phyloP scores from a whole-genome alignment of 2,888 invertebrate species.

The Latheticus oryzae region DNA sequence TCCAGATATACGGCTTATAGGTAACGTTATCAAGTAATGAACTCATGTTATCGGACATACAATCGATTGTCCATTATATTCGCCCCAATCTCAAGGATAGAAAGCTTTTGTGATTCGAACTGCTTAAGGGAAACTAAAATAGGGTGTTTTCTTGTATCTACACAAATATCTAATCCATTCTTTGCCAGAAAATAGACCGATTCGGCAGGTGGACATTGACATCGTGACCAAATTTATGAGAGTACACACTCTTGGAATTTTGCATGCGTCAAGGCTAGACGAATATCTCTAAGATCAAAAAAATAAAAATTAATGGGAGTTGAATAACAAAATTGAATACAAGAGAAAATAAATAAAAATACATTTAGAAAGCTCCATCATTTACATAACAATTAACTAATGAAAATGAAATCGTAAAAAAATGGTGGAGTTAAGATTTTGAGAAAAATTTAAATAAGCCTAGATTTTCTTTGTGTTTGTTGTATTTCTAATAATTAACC shows the following conservation, averaged over 20 bases:
- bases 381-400: no score
- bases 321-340: no score
- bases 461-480: no score
- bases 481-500: constrained; percentile 7
- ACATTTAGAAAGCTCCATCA: no score
- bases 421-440: no score
- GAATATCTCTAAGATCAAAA: no score
- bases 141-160: constrained; percentile 60
- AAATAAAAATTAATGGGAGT: no score
- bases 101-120: constrained; percentile 59
- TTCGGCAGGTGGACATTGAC: constrained; percentile 27
- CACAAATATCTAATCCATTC: constrained; percentile 56
- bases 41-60: constrained; percentile 62
- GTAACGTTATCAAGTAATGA: constrained; percentile 63
- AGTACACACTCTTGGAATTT: no score
- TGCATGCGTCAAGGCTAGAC: no score
- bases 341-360: no score
- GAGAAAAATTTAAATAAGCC: no score
- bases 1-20: constrained; percentile 34
- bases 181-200: constrained; percentile 36
- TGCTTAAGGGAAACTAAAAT: constrained; percentile 61
- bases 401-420: no score
- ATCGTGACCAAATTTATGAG: constrained; percentile 2
- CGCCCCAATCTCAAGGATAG: constrained; percentile 60
- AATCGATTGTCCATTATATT: constrained; percentile 64